Evolutionary conservation across 2,797 vertebrate genomes (phyloP).

Genomic region (Sternarchorhynchus goeldii): DNA sequence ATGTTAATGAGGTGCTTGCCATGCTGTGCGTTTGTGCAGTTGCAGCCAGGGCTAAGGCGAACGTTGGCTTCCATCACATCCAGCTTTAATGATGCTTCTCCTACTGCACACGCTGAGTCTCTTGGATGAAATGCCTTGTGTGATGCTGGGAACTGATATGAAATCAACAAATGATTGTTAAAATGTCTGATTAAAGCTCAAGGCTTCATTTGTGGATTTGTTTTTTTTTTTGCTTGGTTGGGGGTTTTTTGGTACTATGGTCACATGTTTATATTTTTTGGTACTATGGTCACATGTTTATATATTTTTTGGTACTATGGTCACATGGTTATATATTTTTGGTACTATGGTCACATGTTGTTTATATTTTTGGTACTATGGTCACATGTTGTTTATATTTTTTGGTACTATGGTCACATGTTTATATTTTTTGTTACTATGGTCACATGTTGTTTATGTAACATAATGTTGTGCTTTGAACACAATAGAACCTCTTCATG

Average conservation of each 20-base stretch:
- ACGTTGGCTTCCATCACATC: background rate
- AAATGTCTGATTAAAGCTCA: background rate
- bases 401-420: background rate
- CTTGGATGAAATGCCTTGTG: background rate
- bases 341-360: background rate
- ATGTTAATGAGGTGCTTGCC: slow-evolving; percentile 70
- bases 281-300: background rate
- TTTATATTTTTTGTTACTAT: too few relatives aligned
- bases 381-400: background rate
- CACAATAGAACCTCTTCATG: slow-evolving; percentile 16
- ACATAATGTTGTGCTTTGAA: background rate
- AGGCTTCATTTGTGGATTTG: too few relatives aligned
- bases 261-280: too few relatives aligned
- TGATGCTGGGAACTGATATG: background rate
- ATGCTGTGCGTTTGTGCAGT: slow-evolving; percentile 67
- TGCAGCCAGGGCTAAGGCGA: slow-evolving; percentile 59
- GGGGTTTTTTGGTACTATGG: too few relatives aligned
- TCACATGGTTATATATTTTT: background rate
- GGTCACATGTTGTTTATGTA: background rate
- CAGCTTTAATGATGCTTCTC: slow-evolving; percentile 11
- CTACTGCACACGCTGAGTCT: background rate
- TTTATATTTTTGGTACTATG: background rate
- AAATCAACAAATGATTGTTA: slow-evolving; percentile 10
- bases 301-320: background rate
- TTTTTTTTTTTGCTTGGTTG: background rate